A percentile compares a stretch with the other conserved stretches of the same genome.
These are phyloP conservation scores for Ceraclea dissimilis DNA, from an alignment of 2,888 invertebrate species.

Conservation along the genomic window DNA sequence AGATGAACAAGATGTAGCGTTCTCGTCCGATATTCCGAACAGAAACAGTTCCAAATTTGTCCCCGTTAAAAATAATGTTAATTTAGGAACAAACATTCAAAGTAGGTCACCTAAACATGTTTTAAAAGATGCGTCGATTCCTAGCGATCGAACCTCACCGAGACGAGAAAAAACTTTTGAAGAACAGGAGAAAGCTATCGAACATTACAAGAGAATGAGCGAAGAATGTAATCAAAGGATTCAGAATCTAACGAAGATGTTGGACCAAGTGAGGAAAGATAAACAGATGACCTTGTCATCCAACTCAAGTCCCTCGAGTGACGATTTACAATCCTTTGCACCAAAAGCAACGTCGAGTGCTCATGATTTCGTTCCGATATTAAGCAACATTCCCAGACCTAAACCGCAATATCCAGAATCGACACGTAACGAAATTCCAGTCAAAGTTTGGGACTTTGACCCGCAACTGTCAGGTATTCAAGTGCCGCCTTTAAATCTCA, in stretches of 20 bases:
- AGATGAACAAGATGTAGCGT: no score
- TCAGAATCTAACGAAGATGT: conserved; percentile 41
- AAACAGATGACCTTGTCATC: conserved; percentile 28
- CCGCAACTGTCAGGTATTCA: not conserved
- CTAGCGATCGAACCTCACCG: no score
- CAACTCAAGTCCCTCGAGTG: conserved; percentile 5
- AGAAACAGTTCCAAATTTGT: no score
- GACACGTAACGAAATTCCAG: not conserved
- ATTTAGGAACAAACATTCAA: no score
- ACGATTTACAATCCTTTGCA: not conserved
- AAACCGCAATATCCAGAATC: not conserved
- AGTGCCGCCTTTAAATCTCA: not conserved
- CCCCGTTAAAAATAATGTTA: no score
- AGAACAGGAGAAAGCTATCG: conserved; percentile 5
- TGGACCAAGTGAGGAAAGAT: conserved; percentile 44
- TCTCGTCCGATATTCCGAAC: no score
- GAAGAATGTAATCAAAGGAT: conserved; percentile 32
- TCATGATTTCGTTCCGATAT: conserved; percentile 15
- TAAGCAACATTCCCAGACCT: conserved; percentile 20
- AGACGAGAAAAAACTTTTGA: not conserved
- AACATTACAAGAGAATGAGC: conserved; percentile 8
- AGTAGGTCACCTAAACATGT: no score
- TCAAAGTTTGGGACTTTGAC: not conserved
- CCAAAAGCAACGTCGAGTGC: not conserved
- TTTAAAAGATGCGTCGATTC: no score